A percentile compares a stretch with the other conserved stretches of the same genome.
These are phyloP conservation scores for Taxidea taxus DNA, from an alignment of 2,113 vertebrate species.

Conservation along the genomic window DNA sequence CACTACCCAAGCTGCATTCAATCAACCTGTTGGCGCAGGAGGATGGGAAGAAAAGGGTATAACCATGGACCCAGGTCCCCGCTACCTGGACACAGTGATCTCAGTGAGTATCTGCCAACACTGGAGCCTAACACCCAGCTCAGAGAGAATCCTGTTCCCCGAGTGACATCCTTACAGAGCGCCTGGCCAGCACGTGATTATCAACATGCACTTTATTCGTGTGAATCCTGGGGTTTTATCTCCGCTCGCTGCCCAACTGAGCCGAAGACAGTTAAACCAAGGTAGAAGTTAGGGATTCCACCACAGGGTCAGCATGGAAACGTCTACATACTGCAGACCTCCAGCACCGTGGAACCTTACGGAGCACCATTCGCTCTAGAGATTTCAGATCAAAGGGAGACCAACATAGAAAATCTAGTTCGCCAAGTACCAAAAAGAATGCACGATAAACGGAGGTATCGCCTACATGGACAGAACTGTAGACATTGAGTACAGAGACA, in stretches of 20 bases:
- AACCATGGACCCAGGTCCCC: neutral
- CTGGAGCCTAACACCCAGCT: neutral
- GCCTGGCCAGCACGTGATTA: neutral
- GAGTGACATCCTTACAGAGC: neutral
- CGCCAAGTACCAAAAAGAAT: neutral
- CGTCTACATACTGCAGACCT: neutral
- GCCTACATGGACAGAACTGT: neutral
- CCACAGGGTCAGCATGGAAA: neutral
- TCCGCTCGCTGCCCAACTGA: neutral
- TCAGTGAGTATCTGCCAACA: neutral
- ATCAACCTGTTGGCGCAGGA: constrained; percentile 87
- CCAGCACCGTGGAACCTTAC: neutral
- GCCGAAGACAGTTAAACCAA: neutral
- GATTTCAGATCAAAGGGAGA: neutral
- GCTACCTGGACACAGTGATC: neutral
- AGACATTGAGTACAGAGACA: neutral
- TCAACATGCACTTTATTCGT: neutral
- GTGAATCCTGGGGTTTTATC: neutral
- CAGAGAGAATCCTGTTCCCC: neutral
- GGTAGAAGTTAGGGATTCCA: neutral
- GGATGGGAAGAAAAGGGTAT: neutral
- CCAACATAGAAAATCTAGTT: neutral
- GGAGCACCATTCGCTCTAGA: neutral
- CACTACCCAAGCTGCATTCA: constrained; percentile 96
- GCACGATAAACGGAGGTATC: neutral